Base-by-base conservation (phyloP, 2,888 invertebrate genomes). In the Eilema sororculum region DNA sequence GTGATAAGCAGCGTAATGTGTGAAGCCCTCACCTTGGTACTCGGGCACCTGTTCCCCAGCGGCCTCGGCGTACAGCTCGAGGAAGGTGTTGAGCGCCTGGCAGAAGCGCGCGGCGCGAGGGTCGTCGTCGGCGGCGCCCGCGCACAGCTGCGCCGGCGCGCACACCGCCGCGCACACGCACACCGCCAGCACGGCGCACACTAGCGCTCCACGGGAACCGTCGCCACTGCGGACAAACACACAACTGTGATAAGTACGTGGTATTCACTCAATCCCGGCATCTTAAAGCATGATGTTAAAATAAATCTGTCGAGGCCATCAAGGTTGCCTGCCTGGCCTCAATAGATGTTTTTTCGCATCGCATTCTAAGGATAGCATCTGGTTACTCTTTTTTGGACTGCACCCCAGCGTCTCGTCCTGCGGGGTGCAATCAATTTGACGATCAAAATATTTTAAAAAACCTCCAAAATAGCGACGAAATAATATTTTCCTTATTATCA, bases 81-180 rank as follows among this genome's bases (percentile, higher is more conserved):
- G 95, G 91, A 96, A 96, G 78, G 96, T 96, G 84, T 96, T 96
- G n/a, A 97, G 95, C 9, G 96, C 96, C 78, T 96, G 96, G 86
- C 97, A 97, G 89, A 97, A 96, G 78, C 96, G 95, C 63, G 96
- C 96, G 81, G 96, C 96, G 33, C 96, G 95, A 2, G 97, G 96
- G 82, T 97, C 96, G 81, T 96, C 96, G 73, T 96, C 96, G 2
- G 95, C 92, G 0, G 95, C 96, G 87, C 96, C 92, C 37, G 96
- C 95, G 91, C 97, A 97, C 75, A 96, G 96, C 89, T 95, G 94
- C 71, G 95, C 94, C 62, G 93, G 91, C 80, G 96, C 94, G 0
- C 92, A 90, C 71, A 77, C 52, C 79, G 85, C 73, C 79, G 87
- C 84, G 85, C 89, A 78, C 80, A 89, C 84, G 88, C 91, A 87